A percentile compares a stretch with the other conserved stretches of the same genome.
Evolutionary conservation across 2,888 invertebrate genomes (phyloP).

Genomic region (Leptopilina drosophilae): DNA sequence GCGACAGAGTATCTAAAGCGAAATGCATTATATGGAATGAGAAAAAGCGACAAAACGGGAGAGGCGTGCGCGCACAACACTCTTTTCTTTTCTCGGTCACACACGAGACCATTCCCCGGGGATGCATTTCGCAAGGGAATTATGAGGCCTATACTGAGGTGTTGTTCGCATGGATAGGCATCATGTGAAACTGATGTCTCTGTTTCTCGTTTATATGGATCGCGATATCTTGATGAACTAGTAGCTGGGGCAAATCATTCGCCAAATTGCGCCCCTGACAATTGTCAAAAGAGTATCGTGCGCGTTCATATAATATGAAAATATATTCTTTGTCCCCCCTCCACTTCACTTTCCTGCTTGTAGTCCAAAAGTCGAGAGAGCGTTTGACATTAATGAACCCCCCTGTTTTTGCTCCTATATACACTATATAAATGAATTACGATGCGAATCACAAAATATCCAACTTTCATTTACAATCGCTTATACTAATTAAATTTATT

Average conservation of each 20-base stretch:
- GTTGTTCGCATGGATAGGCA: constrained; percentile 64
- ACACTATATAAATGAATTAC: constrained; percentile 2
- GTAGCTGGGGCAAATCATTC: constrained; percentile 44
- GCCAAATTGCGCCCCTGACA: constrained; percentile 49
- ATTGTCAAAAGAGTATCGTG: constrained; percentile 45
- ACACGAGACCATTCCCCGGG: constrained; percentile 52
- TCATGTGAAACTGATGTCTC: constrained; percentile 69
- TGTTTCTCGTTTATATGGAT: constrained; percentile 59
- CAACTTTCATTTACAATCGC: not conserved
- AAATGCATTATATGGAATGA: constrained; percentile 44
- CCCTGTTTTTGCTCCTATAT: not conserved
- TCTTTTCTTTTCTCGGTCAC: constrained; percentile 36
- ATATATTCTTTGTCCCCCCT: constrained; percentile 21
- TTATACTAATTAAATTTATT: constrained; percentile 4
- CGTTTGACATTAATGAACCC: constrained; percentile 22
- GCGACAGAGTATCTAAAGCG: constrained; percentile 42
- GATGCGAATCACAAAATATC: constrained; percentile 13
- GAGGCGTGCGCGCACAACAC: constrained; percentile 31
- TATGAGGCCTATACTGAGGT: constrained; percentile 63
- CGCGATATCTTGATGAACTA: constrained; percentile 58
- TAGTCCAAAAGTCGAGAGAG: constrained; percentile 23
- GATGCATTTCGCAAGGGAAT: constrained; percentile 56
- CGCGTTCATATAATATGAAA: constrained; percentile 30
- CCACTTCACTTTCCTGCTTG: too few relatives aligned
- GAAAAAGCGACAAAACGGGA: constrained; percentile 46